Evolutionary conservation across 92 coral and sea anemone species (phyloP).

Genomic region (Bergia puertoricense): DNA sequence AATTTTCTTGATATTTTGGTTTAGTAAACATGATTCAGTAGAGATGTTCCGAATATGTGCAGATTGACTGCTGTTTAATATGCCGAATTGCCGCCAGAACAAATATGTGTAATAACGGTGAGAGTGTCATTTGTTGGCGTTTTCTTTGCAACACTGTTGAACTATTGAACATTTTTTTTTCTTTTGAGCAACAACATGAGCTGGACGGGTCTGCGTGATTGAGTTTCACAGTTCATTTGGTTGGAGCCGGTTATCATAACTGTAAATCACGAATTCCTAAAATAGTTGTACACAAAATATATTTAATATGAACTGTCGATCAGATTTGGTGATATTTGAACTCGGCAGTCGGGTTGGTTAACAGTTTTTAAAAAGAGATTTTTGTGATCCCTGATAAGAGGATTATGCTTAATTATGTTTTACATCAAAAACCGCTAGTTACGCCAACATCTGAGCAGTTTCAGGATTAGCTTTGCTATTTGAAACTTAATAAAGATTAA

Average conservation of each 20-base stretch:
- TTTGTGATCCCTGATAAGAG: conserved; percentile 3
- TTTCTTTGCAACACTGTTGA: neutral
- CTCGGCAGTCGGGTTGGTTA: neutral
- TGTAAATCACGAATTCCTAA: conserved; percentile 6
- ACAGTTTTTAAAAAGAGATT: neutral
- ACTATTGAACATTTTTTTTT: neutral
- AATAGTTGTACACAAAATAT: neutral
- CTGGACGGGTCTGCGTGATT: neutral
- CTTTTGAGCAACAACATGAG: neutral
- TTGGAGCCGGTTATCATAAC: neutral
- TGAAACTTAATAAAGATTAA: too few species aligned
- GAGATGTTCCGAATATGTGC: too few species aligned
- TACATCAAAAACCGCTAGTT: too few species aligned
- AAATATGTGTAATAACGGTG: too few species aligned
- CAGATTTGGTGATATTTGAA: neutral
- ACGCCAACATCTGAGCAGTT: too few species aligned
- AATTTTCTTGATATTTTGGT: too few species aligned
- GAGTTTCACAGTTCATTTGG: neutral
- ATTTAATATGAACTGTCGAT: neutral
- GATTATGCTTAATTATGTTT: too few species aligned
- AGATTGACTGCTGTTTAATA: too few species aligned
- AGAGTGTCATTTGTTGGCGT: too few species aligned
- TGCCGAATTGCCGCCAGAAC: too few species aligned
- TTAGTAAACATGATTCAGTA: too few species aligned
- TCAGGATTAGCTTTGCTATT: too few species aligned